Evolutionary conservation across 2,888 invertebrate species (phyloP).

Genomic region (Drosophila kambysellisi): DNA sequence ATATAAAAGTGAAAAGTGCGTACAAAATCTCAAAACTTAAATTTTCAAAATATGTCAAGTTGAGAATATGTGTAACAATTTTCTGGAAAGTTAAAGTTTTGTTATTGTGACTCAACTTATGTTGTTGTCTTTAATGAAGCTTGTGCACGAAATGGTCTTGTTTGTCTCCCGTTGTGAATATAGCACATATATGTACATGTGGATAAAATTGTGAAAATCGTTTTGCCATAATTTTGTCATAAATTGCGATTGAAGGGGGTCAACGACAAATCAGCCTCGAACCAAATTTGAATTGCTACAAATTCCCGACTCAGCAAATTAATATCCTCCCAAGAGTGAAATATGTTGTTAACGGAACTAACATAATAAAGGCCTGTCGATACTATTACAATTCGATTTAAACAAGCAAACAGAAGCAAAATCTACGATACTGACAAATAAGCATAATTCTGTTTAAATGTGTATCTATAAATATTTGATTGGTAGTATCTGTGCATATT

Average conservation of each 20-base stretch:
- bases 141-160: slow-evolving; percentile 58
- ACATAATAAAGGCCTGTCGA: slow-evolving; percentile 3
- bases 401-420: slow-evolving; percentile 34
- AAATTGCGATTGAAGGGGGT: slow-evolving; percentile 59
- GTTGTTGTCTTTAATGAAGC: slow-evolving; percentile 54
- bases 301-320: slow-evolving; percentile 52
- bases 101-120: slow-evolving; percentile 36
- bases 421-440: slow-evolving; percentile 54
- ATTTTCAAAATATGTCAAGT: background rate
- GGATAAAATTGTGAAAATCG: slow-evolving; percentile 53
- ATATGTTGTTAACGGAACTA: slow-evolving; percentile 41
- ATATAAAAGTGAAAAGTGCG: slow-evolving; percentile 9
- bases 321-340: slow-evolving; percentile 28
- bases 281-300: slow-evolving; percentile 51
- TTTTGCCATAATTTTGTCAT: slow-evolving; percentile 53
- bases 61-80: background rate
- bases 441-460: slow-evolving; percentile 9
- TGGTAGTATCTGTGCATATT: slow-evolving; percentile 23
- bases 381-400: slow-evolving; percentile 26
- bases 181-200: slow-evolving; percentile 4
- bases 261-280: slow-evolving; percentile 38
- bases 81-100: slow-evolving; percentile 24
- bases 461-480: slow-evolving; percentile 12
- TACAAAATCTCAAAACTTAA: slow-evolving; percentile 2
- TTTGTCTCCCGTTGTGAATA: slow-evolving; percentile 44